Percentiles rank a stretch among this genome's conserved stretches.
These are phyloP conservation scores for Callinectes sapidus DNA, from an alignment of 2,888 invertebrate species.

Conservation along the genomic window DNA sequence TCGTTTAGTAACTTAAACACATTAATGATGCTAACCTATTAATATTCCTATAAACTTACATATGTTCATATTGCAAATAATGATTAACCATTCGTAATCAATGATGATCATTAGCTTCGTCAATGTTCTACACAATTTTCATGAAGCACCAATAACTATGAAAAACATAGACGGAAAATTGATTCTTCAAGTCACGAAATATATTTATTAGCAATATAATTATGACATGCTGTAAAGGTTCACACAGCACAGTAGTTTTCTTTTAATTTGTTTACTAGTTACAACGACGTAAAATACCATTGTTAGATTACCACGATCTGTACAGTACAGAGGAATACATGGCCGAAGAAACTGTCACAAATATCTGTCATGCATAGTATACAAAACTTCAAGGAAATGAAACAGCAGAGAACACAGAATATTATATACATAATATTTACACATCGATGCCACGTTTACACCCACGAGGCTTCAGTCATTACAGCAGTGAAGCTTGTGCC, in stretches of 20 bases:
- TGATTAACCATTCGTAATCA: no score
- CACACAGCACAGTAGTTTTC: neutral
- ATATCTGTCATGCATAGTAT: neutral
- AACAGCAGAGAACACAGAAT: neutral
- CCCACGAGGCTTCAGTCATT: neutral
- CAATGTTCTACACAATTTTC: neutral
- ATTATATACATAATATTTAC: neutral
- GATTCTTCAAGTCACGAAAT: neutral
- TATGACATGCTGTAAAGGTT: neutral
- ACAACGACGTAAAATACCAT: neutral
- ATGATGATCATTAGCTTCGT: neutral
- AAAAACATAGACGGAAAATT: neutral
- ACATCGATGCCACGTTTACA: neutral
- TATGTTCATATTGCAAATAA: neutral
- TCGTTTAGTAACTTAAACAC: neutral
- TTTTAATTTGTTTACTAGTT: neutral
- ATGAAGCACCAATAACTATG: neutral
- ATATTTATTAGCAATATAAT: slow-evolving; percentile 1
- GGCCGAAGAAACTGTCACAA: neutral
- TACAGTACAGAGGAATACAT: neutral
- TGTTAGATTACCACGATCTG: neutral
- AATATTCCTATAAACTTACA: neutral
- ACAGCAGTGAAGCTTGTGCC: neutral
- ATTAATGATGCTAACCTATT: neutral
- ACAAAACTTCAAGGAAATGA: neutral